Conservation (phyloP, 2,797 vertebrate species). For the Heteromormyrus szaboi region DNA sequence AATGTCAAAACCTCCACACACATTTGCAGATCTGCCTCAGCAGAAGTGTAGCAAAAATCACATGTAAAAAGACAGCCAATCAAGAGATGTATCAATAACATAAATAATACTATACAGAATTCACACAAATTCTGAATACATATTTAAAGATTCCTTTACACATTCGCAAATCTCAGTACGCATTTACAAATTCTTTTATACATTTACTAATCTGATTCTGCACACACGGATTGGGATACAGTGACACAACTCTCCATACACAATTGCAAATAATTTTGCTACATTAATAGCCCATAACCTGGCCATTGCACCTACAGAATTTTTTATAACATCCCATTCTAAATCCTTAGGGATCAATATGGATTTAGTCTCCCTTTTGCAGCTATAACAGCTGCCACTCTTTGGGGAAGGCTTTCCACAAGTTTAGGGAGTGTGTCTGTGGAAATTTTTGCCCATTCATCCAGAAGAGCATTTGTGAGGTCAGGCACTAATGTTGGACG, state of each 20-base stretch:
- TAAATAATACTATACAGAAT: neutral
- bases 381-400: neutral
- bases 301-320: neutral
- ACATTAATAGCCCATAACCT: neutral
- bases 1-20: neutral
- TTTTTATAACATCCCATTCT: neutral
- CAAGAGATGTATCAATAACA: neutral
- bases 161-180: neutral
- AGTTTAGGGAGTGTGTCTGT: neutral
- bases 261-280: neutral
- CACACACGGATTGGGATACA: neutral
- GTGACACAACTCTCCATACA: neutral
- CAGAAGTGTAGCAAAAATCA: neutral
- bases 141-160: neutral
- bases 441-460: no score
- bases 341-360: neutral
- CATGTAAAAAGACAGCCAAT: neutral
- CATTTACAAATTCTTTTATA: neutral
- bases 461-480: no score
- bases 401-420: neutral
- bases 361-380: neutral
- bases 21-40: neutral
- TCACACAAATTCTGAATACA: neutral
- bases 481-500: neutral
- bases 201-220: neutral